Conservation (phyloP, 2,113 vertebrate genomes). For the Hypomesus transpacificus region DNA sequence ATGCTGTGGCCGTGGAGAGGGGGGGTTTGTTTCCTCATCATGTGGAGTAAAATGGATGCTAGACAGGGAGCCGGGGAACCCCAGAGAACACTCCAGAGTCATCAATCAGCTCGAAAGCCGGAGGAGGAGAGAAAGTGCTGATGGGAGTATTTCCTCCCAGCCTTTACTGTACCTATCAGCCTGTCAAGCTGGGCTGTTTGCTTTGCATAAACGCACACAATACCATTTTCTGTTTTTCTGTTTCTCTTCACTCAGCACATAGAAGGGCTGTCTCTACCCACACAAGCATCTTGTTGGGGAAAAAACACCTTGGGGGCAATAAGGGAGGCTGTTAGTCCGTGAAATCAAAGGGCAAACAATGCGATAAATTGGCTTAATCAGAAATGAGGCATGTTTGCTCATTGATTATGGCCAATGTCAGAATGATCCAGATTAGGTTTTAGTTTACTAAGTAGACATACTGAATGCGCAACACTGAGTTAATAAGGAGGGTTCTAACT, state of each 20-base stretch:
- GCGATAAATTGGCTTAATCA: too few species aligned
- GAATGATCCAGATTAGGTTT: too few species aligned
- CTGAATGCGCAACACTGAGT: too few species aligned
- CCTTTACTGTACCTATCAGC: slow-evolving; percentile 42
- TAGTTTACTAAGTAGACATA: too few species aligned
- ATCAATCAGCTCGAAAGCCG: slow-evolving; percentile 62
- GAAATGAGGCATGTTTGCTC: too few species aligned
- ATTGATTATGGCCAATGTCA: too few species aligned
- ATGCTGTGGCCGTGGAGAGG: background rate
- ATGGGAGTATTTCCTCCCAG: slow-evolving; percentile 60
- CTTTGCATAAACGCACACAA: slow-evolving; percentile 29
- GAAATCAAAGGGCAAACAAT: too few species aligned
- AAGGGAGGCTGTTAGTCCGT: too few species aligned
- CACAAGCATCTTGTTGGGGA: too few species aligned
- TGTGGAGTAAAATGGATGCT: slow-evolving; percentile 36
- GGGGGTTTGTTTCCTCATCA: background rate
- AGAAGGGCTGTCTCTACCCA: too few species aligned
- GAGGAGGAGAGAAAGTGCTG: slow-evolving; percentile 64
- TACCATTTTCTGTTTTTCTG: background rate
- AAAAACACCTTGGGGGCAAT: too few species aligned
- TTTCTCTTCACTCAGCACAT: slow-evolving; percentile 12
- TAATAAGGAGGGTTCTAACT: background rate
- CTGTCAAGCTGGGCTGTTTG: slow-evolving; percentile 50
- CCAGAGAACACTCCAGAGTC: slow-evolving; percentile 49
- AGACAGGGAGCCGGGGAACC: slow-evolving; percentile 58